Base-by-base conservation (phyloP, 2,888 invertebrate genomes). In the Oegoconia quadripuncta region DNA sequence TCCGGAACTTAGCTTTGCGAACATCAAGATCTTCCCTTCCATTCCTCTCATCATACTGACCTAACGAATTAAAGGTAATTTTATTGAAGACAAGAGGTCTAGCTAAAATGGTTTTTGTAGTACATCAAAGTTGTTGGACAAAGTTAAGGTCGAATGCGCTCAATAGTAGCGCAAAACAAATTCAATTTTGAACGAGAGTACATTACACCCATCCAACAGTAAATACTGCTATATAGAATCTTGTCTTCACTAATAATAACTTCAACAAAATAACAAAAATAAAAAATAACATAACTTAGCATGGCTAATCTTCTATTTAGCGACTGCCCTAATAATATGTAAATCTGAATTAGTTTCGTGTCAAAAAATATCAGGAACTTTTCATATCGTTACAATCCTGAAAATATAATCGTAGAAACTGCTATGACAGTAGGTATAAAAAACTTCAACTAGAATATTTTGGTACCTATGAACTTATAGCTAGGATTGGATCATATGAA, bases 121-220 rank as follows among this genome's bases (percentile, higher is more conserved):
- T 45, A 41, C 37, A 41, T 31, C 11, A 18, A 27, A 35, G 38
- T 43, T 36, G 49, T n/a, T 23, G 23, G 9, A 3, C 41, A 41
- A 46, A 38, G 55, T 55, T 56, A 52, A 55, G 59, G 52, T 64
- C 58, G 48, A 63, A 56, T 62, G 58, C 61, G 48, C 59, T 57
- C 48, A 40, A 44, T 56, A 51, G 48, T 46, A 54, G 51, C 49
- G 63, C 57, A 63, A 64, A 65, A 48, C 63, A 50, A 70, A 69
- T 71, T 64, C 48, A 56, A 71, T 67, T 66, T 48, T 51, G 47
- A 50, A 61, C 58, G 62, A 45, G 34, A n/a, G 39, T 51, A 27
- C 12, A 27, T 27, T 12, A 27, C 27, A 27, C 26, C 9, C 18
- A 25, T n/a, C 7, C 17, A 30, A 15, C 30, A 15, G 17, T n/a